Evolutionary conservation across 2,113 vertebrate species (phyloP).

Genomic region (Narcine bancroftii): DNA sequence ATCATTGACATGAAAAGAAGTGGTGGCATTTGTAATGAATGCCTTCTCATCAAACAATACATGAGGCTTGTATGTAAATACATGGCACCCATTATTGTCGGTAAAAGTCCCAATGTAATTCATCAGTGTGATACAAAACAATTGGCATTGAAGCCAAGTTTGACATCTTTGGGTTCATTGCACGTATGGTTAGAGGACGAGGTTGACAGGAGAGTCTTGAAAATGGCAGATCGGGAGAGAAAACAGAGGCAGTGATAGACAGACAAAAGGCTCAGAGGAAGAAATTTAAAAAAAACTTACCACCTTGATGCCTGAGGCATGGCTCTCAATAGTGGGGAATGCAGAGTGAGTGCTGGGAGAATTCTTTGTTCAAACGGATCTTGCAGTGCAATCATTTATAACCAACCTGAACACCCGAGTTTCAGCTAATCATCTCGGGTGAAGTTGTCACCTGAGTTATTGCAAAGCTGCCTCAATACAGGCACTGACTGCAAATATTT

Average conservation of each 20-base stretch:
- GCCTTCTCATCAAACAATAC: too few species aligned
- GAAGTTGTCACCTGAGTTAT: neutral
- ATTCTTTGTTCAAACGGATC: neutral
- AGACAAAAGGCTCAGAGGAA: too few species aligned
- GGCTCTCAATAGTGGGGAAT: neutral
- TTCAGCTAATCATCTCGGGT: too few species aligned
- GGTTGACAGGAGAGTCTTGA: too few species aligned
- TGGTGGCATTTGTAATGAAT: too few species aligned
- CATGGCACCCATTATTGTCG: neutral
- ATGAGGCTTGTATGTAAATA: neutral
- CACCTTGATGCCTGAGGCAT: too few species aligned
- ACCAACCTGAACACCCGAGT: neutral
- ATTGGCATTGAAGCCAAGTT: neutral
- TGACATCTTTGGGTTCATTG: neutral
- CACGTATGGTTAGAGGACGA: too few species aligned
- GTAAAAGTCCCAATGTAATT: neutral
- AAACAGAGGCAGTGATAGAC: too few species aligned
- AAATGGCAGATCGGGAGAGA: too few species aligned
- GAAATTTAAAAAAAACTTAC: too few species aligned
- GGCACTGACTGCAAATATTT: too few species aligned
- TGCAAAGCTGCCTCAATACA: neutral
- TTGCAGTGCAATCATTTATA: neutral
- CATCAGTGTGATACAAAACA: neutral
- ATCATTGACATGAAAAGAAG: neutral
- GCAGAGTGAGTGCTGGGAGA: neutral